Evolutionary conservation across 2,797 vertebrate species (phyloP).

Genomic region (Coranthus polyacanthus): DNA sequence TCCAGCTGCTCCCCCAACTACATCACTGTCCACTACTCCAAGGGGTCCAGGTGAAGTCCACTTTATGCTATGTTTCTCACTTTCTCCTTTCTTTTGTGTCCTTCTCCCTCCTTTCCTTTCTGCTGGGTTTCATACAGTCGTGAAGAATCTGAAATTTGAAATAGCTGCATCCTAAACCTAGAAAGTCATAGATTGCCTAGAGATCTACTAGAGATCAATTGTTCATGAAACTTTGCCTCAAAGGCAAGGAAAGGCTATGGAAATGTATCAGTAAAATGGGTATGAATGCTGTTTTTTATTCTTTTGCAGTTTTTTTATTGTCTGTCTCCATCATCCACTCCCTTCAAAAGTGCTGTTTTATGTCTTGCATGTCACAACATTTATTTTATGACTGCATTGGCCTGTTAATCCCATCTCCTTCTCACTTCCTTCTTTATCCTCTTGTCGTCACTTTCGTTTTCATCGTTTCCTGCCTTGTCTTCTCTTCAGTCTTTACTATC

Average conservation of each 20-base stretch:
- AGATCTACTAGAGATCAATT: no score
- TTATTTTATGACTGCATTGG: slow-evolving; percentile 50
- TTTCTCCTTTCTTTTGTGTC: no score
- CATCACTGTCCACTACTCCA: slow-evolving; percentile 83
- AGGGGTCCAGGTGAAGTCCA: slow-evolving; percentile 77
- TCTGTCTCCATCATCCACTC: slow-evolving; percentile 6
- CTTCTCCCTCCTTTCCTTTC: no score
- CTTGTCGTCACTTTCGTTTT: slow-evolving; percentile 26
- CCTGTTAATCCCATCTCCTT: neutral
- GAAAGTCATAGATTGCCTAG: no score
- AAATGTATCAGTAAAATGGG: no score
- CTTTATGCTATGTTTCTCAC: neutral
- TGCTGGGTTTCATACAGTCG: no score
- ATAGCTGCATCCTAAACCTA: no score
- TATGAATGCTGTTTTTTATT: no score
- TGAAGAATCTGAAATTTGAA: no score
- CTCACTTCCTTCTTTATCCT: slow-evolving; percentile 30
- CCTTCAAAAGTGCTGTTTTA: slow-evolving; percentile 18
- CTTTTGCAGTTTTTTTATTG: no score
- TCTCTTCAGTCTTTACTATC: neutral
- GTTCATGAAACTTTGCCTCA: no score
- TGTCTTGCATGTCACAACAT: slow-evolving; percentile 20
- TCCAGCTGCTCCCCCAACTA: slow-evolving; percentile 62
- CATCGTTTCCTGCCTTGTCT: slow-evolving; percentile 14
- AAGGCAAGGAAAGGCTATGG: no score